Evolutionary conservation across 2,797 vertebrate genomes (phyloP).

Genomic region (Halcyon leucocephala): DNA sequence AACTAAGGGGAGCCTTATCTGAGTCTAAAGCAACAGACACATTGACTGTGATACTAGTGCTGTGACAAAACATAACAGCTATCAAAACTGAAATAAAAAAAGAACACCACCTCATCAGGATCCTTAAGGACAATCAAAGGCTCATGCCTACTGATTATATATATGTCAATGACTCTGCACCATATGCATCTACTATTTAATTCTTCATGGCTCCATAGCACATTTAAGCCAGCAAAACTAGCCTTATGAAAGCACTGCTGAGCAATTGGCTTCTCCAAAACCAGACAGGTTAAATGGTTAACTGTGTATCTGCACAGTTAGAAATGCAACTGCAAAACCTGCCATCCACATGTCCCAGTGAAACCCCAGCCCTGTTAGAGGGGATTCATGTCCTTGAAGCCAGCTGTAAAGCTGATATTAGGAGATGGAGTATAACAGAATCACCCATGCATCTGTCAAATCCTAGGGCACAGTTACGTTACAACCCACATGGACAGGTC

Average conservation of each 20-base stretch:
- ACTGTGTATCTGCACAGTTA: background rate
- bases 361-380: background rate
- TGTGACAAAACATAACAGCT: background rate
- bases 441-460: rapidly evolving
- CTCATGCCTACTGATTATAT: background rate
- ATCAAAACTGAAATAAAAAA: background rate
- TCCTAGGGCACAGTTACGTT: rapidly evolving
- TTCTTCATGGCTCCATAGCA: background rate
- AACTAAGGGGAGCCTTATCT: background rate
- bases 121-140: background rate
- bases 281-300: background rate
- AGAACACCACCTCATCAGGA: background rate
- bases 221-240: background rate
- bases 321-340: background rate
- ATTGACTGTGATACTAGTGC: background rate
- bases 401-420: background rate
- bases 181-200: background rate
- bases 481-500: background rate
- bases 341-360: rapidly evolving
- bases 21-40: background rate
- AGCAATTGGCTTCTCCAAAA: background rate
- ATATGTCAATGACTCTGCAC: background rate
- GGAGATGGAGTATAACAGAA: background rate
- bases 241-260: background rate
- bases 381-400: background rate